phyloP scores from a whole-genome alignment of 2,113 vertebrate species.

The Halcyon senegalensis region DNA sequence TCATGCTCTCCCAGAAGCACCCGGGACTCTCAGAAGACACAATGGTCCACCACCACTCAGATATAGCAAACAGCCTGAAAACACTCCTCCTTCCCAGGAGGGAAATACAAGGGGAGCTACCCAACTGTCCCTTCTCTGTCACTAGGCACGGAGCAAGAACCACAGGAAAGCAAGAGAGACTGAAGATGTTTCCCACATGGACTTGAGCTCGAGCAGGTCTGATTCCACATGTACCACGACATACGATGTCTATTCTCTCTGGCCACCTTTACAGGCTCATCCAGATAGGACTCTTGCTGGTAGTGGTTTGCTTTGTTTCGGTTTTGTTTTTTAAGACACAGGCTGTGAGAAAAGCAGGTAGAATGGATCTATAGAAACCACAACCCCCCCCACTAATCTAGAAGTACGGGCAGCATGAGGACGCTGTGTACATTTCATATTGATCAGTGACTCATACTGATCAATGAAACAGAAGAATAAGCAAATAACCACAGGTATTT shows the following conservation, averaged over 20 bases:
- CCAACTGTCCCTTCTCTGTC: not conserved
- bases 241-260: not conserved
- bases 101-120: not conserved
- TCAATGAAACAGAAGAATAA: not conserved
- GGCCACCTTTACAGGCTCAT: not conserved
- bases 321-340: not conserved
- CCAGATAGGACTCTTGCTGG: not conserved
- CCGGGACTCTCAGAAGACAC: not conserved
- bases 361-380: not conserved
- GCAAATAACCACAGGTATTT: not conserved
- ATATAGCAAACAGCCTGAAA: not conserved
- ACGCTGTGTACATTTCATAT: not conserved
- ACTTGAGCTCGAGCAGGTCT: not conserved
- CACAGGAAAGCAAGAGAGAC: not conserved
- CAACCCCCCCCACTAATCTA: rapidly evolving
- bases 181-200: not conserved
- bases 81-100: not conserved
- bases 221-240: not conserved
- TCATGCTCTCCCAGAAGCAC: not conserved
- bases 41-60: rapidly evolving
- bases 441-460: not conserved
- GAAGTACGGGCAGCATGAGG: not conserved
- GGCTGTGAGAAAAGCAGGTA: not conserved
- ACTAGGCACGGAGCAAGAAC: not conserved
- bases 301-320: rapidly evolving